Evolutionary conservation across 1,140 invertebrate genomes (phyloP), one percentile per base, ranked within the genome.

Genomic region (Sogatella furcifera): DNA sequence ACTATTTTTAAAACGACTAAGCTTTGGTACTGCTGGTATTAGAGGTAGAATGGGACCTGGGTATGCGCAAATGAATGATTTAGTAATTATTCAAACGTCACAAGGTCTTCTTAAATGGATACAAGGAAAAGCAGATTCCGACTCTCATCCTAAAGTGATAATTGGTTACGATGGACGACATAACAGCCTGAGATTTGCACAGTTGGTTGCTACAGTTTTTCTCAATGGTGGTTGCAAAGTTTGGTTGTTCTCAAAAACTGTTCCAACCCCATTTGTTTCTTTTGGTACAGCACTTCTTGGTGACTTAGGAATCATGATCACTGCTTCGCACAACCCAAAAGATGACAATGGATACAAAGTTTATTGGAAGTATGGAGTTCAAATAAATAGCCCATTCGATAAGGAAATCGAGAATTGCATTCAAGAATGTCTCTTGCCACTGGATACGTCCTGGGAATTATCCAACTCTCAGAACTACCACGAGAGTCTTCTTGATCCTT

Each of bases 281-380:
- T 98, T 88, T 75, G 79, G 81, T 3, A 71, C 76, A 13, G 76
- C 83, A 61, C 84, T 83, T 31, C 81, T 83, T 24, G 86, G 85
- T 58, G 81, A 82, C 5, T 86, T 84, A 55, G 95, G 95, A 5
- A 81, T 98, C 8, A 95, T 98, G 92, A 83, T 99, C 0, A 99
- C 97, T 14, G 97, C 97, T 0, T 98, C 95, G 0, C 97, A 99
- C 68, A 99, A 99, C 78, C 97, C 96, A 0, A 98, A 97, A 76
- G 86, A 98, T 55, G 96, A 99, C 71, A 99, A 99, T 76, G 97
- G 97, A 5, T 99, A 98, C 71, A 99, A 99, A 80, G 92, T 97
- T 5, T 98, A 97, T 72, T 96, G 94, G 88, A 76, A 77, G 19
- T 97, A 98, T 75, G 93, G 94, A 1, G 85, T 90, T n/a, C 68